Percentiles rank a stretch among this genome's conserved stretches.
Conservation (phyloP, 2,113 vertebrate genomes). For the Cygnus buccinator region DNA sequence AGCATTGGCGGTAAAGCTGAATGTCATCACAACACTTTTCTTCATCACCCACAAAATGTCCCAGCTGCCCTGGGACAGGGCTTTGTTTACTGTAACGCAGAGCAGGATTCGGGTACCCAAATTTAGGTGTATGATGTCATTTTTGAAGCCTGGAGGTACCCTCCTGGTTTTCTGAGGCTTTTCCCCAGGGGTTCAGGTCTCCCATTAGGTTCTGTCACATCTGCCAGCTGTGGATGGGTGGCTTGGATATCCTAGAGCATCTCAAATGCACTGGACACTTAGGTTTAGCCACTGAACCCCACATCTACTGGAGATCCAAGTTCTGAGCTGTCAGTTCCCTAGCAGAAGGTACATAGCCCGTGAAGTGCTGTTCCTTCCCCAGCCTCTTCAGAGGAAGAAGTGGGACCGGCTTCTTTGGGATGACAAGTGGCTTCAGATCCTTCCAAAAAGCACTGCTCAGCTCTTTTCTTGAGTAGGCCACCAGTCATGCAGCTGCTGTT, state of each 20-base stretch:
- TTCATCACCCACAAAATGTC: background rate
- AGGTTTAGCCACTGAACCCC: background rate
- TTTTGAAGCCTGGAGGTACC: background rate
- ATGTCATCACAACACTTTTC: background rate
- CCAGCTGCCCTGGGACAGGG: background rate
- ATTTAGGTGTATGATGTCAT: background rate
- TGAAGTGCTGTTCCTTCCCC: background rate
- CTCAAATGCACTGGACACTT: background rate
- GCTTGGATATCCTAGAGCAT: background rate
- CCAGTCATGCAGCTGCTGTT: background rate
- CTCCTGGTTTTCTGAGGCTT: background rate
- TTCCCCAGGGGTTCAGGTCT: background rate
- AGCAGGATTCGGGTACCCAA: background rate
- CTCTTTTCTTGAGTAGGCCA: background rate
- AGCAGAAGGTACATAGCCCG: background rate
- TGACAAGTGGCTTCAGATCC: background rate
- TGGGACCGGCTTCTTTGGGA: background rate
- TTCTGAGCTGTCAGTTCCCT: background rate
- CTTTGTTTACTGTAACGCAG: background rate
- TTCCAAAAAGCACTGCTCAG: background rate
- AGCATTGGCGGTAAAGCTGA: background rate
- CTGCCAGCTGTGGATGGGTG: background rate
- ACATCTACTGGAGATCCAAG: background rate
- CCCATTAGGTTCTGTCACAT: background rate
- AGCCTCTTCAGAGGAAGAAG: background rate